These are phyloP conservation scores for Halictus quadricinctus DNA, from an alignment of 2,888 invertebrate species.

Conservation along the genomic window DNA sequence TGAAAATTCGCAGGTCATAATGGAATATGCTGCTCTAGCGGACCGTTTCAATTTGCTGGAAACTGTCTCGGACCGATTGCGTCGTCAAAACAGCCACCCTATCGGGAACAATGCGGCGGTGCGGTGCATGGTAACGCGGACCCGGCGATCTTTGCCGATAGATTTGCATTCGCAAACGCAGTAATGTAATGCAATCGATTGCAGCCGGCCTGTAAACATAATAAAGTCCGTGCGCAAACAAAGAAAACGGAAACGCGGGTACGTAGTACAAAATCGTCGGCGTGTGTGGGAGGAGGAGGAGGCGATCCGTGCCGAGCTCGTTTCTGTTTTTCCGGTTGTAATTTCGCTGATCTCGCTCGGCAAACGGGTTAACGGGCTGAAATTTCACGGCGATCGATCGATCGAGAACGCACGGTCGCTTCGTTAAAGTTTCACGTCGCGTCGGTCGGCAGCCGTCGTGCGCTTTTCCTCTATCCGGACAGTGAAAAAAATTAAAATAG, in stretches of 20 bases:
- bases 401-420: background rate
- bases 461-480: background rate
- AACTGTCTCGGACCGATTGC: background rate
- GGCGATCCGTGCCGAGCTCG: background rate
- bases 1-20: background rate
- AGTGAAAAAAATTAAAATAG: background rate
- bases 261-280: background rate
- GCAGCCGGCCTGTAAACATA: background rate
- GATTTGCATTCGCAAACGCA: background rate
- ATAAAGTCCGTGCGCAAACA: background rate
- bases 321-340: background rate
- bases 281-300: background rate
- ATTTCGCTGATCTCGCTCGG: background rate
- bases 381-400: constrained; percentile 1
- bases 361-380: constrained; percentile 12
- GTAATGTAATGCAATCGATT: background rate
- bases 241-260: background rate
- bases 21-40: background rate
- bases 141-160: background rate
- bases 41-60: background rate
- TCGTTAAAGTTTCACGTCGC: constrained; percentile 10
- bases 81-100: background rate
- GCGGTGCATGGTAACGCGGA: background rate
- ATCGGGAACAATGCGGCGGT: background rate
- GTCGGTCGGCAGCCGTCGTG: background rate